Base-by-base conservation (phyloP, 2,113 vertebrate species). In the Cettia cetti region DNA sequence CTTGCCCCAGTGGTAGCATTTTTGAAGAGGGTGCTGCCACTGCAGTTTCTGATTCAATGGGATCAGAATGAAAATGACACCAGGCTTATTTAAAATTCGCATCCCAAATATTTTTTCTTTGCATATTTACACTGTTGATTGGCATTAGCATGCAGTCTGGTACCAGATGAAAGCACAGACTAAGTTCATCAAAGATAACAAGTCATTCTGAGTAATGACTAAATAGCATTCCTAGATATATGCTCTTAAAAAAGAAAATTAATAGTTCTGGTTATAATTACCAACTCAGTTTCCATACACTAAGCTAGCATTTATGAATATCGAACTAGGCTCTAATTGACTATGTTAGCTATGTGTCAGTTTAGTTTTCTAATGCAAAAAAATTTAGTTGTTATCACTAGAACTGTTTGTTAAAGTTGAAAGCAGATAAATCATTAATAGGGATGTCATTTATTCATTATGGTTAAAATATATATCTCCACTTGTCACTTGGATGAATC, bases 141-240 rank as follows among this genome's bases (percentile, higher is more conserved):
- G 95, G 86, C 92, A 92, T 97, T 96, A 96, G 90, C 92, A 92
- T 86, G 66, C 13, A 31, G 70, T 49, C 61, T 94, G 84, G 45
- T 92, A 96, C 80, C 61, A 69, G 86, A 93, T 81, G 88, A 94
- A 95, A 95, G 90, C 86, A 90, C 44, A 91, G 93, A 61, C 96
- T 97, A 97, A 96, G 94, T 96, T 97, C 94, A 98, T 97, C 97
- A 97, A 89, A 94, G 81, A 93, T 95, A 95, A 95, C 82, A 96
- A 90, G 92, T 95, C 93, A 97, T 97, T 96, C 90, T 94, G 80
- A 90, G 90, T 95, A 94, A 96, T 93, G 88, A 96, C 90, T 96
- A 95, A 97, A 95, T 89, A 80, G 82, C 92, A 93, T 86, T 96
- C 85, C 88, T 68, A 75, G 82, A 90, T 90, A 96, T 68, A 82